Base-by-base conservation (phyloP, 2,113 vertebrate genomes). In the Aviceda subcristata region DNA sequence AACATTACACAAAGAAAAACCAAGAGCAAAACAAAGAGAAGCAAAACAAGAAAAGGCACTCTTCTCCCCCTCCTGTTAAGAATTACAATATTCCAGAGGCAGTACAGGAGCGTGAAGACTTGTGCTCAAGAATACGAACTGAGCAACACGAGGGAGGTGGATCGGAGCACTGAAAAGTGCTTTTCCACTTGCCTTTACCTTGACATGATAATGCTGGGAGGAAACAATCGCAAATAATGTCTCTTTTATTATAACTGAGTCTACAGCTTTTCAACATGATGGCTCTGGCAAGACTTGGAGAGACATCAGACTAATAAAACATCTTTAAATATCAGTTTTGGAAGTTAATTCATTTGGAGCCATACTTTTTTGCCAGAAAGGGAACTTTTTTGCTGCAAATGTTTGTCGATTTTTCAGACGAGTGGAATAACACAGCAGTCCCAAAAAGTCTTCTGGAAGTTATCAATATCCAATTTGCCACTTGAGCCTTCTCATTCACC, bases 271-370 rank as follows among this genome's bases (percentile, higher is more conserved):
- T 94, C 76, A 97, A 88, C 71, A 39, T 46, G 84, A 91, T 32
- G 67, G 92, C 72, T 97, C 94, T 88, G 96, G 81, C 62, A 95
- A 92, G 89, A 69, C 89, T 86, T 96, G 91, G 95, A 97, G 76
- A 90, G 43, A 75, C 55, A 95, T 86, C 41, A 96, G 94, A 78
- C 87, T 94, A 89, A 94, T 82, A 74, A 97, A 97, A 96, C 90
- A 66, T 19, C 86, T 88, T 96, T 53, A 96, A 94, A 94, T 86
- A 93, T 72, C 81, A 87, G 24, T 62, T 97, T 86, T 96, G 94
- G 95, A 91, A 96, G 93, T 46, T 46, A 97, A 90, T 96, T 96
- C 81, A 76, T 96, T 91, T 93, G 85, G 79, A 96, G 92, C 69
- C 75, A 73, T 62, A 19, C 14, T 64, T 64, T 80, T 48, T 69